A percentile compares a stretch with the other conserved stretches of the same genome.
phyloP scores from a whole-genome alignment of 35 echinoderm and acorn worm species.

The Hemicentrotus pulcherrimus region DNA sequence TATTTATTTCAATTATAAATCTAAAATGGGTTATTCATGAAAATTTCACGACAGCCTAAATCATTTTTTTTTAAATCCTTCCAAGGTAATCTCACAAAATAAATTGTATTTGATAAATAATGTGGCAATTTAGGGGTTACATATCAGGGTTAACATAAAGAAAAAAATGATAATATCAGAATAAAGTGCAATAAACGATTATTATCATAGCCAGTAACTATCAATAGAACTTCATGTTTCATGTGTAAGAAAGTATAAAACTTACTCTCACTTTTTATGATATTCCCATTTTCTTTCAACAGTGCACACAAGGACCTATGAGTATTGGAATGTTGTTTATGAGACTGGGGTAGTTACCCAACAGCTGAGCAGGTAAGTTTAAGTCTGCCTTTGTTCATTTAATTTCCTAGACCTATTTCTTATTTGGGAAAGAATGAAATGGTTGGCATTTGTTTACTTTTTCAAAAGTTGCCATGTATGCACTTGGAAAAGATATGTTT shows the following conservation, averaged over 20 bases:
- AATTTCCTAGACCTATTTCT: too few relatives aligned
- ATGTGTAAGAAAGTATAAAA: background rate
- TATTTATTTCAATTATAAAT: too few relatives aligned
- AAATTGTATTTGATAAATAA: too few relatives aligned
- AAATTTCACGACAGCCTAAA: too few relatives aligned
- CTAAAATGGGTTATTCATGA: too few relatives aligned
- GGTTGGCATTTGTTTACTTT: too few relatives aligned
- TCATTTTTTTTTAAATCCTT: too few relatives aligned
- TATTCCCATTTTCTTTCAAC: background rate
- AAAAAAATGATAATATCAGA: background rate
- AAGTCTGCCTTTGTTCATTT: too few relatives aligned
- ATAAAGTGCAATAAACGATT: background rate
- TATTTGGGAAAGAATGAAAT: too few relatives aligned
- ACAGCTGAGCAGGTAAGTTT: constrained; percentile 86
- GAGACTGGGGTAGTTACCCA: constrained; percentile 91
- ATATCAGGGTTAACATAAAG: background rate
- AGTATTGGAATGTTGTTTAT: constrained; percentile 83
- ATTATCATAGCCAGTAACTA: too few relatives aligned
- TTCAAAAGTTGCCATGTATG: too few relatives aligned
- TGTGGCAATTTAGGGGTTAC: background rate
- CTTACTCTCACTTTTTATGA: background rate
- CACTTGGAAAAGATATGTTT: too few relatives aligned
- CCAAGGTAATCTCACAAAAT: background rate
- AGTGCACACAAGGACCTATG: constrained; percentile 87
- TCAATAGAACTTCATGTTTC: background rate